Conservation (phyloP, 2,113 vertebrate genomes). For the Ciconia maguari region DNA sequence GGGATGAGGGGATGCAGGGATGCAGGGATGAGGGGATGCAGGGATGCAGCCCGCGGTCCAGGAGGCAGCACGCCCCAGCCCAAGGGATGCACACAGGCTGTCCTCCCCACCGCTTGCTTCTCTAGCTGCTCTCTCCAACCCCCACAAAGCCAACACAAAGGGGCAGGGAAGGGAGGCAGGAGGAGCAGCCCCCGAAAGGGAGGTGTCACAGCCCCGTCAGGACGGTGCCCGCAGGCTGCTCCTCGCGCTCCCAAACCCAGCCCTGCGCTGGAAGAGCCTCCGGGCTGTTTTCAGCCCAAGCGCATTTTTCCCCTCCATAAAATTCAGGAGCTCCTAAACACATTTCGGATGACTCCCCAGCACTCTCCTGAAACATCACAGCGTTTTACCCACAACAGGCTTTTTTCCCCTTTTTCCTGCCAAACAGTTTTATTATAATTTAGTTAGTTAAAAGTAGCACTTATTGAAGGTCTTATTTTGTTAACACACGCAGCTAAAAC, state of each 20-base stretch:
- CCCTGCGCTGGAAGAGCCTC: background rate
- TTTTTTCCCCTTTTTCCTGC: background rate
- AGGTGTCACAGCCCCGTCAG: background rate
- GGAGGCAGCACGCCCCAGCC: background rate
- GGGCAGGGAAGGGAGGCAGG: background rate
- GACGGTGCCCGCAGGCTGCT: background rate
- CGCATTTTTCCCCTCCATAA: background rate
- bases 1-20: too few relatives aligned
- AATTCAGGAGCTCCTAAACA: background rate
- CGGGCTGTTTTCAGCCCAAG: background rate
- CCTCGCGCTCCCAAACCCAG: background rate
- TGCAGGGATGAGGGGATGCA: too few relatives aligned
- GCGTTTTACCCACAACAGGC: accelerated
- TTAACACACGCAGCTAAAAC: background rate
- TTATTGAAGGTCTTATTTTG: background rate
- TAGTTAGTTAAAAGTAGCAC: too few relatives aligned
- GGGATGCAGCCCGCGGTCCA: background rate
- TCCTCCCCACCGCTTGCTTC: background rate
- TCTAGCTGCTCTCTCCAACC: background rate
- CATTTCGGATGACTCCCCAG: background rate
- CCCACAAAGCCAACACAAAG: accelerated
- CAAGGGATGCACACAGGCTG: background rate
- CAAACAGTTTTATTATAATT: background rate
- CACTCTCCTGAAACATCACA: background rate
- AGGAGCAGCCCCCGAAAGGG: background rate